phyloP scores from a whole-genome alignment of 2,888 invertebrate genomes.

The Xylota sylvarum region DNA sequence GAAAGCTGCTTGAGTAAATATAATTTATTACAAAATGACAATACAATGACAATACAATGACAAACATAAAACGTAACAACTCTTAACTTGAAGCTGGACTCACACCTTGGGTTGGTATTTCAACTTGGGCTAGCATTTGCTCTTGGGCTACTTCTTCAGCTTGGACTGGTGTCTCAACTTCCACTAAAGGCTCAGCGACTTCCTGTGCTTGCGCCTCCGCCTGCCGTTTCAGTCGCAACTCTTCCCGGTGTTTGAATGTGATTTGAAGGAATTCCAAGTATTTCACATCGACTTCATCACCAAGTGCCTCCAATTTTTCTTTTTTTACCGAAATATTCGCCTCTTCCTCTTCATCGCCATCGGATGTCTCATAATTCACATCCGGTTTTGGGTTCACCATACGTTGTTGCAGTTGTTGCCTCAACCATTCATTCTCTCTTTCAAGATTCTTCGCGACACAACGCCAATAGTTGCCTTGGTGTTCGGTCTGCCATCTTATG shows the following conservation, averaged over 20 bases:
- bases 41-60: too few species aligned
- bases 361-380: constrained; percentile 50
- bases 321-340: background rate
- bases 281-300: constrained; percentile 39
- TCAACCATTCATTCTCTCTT: constrained; percentile 50
- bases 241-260: constrained; percentile 64
- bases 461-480: constrained; percentile 71
- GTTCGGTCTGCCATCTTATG: constrained; percentile 68
- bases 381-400: background rate
- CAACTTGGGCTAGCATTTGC: too few species aligned
- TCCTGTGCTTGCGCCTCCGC: constrained; percentile 8
- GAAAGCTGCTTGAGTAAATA: too few species aligned
- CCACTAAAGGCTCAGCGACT: background rate
- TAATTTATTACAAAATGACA: too few species aligned
- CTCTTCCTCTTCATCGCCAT: constrained; percentile 22
- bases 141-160: too few species aligned
- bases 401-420: constrained; percentile 32
- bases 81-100: too few species aligned
- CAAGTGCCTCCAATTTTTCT: background rate
- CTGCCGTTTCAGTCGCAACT: constrained; percentile 45
- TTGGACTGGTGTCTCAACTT: background rate
- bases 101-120: too few species aligned
- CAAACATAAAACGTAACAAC: too few species aligned
- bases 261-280: constrained; percentile 69
- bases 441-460: constrained; percentile 48